Evolutionary conservation across 2,888 invertebrate genomes (phyloP), one percentile per base, ranked within the genome.

Genomic region (Orthosia gracilis): DNA sequence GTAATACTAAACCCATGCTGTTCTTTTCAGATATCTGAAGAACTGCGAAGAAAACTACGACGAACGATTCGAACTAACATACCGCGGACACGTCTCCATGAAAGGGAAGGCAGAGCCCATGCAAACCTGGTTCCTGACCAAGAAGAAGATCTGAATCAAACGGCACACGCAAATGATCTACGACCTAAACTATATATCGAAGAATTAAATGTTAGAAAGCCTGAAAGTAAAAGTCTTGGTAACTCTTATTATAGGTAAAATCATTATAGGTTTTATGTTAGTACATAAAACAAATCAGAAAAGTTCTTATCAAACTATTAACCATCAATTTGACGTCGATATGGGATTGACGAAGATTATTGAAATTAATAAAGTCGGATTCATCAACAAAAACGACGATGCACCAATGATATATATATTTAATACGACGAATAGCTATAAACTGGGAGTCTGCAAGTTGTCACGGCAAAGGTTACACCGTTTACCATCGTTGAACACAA

Each of bases 41-140:
- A 40, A 40, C 40, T 97, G 98, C 85, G 97, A 98, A 76, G 98
- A 98, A 88, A 99, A 99, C 95, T 97, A 97, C 88, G 99, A 99
- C 88, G 98, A 98, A 50, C 97, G 98, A 88, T 99, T 99, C 90
- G 97, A 98, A 80, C 97, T 99, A 89, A 98, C 98, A 40, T 98
- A 98, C 90, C 97, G 99, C 69, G 99, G 99, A 21, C 98, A 98
- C 77, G 97, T 99, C 21, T 97, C 97, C 45, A 99, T 99, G 99
- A 99, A 99, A 94, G 99, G 99, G 65, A 98, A 98, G 93, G 98
- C 98, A 5, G 98, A 98, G 80, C 99, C 99, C 3, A 99, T 99
- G 99, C 98, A 99, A 91, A 98, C 99, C 26, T 99, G 99, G 98
- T 98, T 99, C 95, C 94, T 99, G 69, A 97, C 96, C 9, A 89